Base-by-base conservation (phyloP, 37 sponge, comb jelly and placozoan genomes). In the Cliona cf. orientalis region DNA sequence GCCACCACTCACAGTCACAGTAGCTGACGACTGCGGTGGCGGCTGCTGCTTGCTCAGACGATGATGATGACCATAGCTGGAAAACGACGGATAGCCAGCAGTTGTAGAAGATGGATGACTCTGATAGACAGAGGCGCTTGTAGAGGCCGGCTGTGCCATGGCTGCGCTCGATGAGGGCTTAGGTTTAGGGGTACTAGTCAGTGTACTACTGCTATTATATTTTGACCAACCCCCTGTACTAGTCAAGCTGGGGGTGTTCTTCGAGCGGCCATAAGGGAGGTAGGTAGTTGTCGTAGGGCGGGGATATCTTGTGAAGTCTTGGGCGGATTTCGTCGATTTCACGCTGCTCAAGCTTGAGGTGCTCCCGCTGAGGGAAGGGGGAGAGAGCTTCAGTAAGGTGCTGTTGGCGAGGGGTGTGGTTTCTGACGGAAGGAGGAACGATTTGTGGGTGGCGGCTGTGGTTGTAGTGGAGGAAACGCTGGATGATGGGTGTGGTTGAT, bases 311-410 rank as follows among this genome's bases (percentile, higher is more conserved):
- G 36, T 56, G 26, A 40, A 17, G 26, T 83, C 84, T 25, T 42
- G 32, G 1, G 70, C 37, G 14, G 75, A 74, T 25, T 83, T 31
- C 11, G 75, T 43, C 17, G 85, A 84, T 42, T 63, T 74, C 40
- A 74, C 37, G 36, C 75, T 74, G 38, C 42, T 58, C 39, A 83
- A 32, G 32, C 84, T 83, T 1, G 75, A 45, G 61, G 44, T 83
- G 72, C 84, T 83, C 5, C 35, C 67, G 23, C 60, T 68, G 32
- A 74, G 56, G 66, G 39, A 58, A 35, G 64, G 42, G 32, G 39
- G 71, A 35, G 64, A 63, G 32, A 42, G 64, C 21, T 44, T 61
- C 40, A 77, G 46, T 28, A 77, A 65, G 31, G 78, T 41, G 64
- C 64, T 77, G 66, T 60, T 62, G 64, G 65, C 65, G 0, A 62